These are phyloP conservation scores for Pachyrhynchus sulphureomaculatus DNA, from an alignment of 1,140 invertebrate genomes.

Conservation along the genomic window DNA sequence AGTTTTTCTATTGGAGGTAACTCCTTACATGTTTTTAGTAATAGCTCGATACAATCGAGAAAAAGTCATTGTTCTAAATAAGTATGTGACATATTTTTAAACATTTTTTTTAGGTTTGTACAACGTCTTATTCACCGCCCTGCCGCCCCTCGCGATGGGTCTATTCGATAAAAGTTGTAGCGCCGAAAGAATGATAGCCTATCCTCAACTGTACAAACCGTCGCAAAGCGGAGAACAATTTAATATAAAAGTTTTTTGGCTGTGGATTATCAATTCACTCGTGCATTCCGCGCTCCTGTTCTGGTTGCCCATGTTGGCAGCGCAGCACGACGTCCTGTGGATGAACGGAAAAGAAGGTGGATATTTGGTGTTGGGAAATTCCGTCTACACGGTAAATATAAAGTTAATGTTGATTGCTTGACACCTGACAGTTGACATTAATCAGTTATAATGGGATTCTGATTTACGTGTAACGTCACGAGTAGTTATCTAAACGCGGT, in stretches of 20 bases:
- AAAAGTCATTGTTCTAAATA: too few species aligned
- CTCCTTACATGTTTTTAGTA: too few species aligned
- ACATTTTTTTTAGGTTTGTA: constrained; percentile 77
- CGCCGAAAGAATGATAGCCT: constrained; percentile 86
- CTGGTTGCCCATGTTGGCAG: constrained; percentile 83
- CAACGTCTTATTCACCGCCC: constrained; percentile 96
- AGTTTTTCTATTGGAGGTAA: too few species aligned
- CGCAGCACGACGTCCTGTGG: constrained; percentile 84
- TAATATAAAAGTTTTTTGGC: constrained; percentile 88
- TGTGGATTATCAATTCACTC: constrained; percentile 94
- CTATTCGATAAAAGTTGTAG: constrained; percentile 95
- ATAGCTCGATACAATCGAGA: too few species aligned
- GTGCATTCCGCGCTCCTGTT: constrained; percentile 93
- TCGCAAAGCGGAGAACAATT: constrained; percentile 83
- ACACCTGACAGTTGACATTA: background rate
- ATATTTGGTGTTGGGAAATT: constrained; percentile 94
- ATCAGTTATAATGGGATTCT: background rate
- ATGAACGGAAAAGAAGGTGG: constrained; percentile 83
- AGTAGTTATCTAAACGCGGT: too few species aligned
- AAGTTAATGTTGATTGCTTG: background rate
- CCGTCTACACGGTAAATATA: constrained; percentile 88
- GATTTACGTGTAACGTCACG: too few species aligned
- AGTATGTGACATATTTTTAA: too few species aligned
- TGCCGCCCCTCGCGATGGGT: constrained; percentile 90
- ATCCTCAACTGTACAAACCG: constrained; percentile 88